Evolutionary conservation across 1,140 invertebrate species (phyloP).

Genomic region (Octopus sinensis): DNA sequence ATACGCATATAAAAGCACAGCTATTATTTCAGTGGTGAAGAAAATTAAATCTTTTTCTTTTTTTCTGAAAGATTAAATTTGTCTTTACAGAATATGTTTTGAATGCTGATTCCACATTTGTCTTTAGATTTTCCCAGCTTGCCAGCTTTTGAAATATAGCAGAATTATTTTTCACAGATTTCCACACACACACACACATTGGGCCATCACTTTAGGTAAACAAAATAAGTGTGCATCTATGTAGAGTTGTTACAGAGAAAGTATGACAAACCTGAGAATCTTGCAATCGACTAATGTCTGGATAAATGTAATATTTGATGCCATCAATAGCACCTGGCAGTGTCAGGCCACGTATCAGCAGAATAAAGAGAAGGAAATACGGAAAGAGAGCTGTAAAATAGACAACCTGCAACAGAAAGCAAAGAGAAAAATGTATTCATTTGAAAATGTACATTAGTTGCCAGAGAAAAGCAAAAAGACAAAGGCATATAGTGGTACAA

Average conservation of each 20-base stretch:
- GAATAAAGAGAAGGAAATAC: conserved; percentile 51
- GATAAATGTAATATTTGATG: conserved; percentile 57
- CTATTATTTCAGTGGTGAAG: too few species aligned
- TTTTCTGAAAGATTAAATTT: too few species aligned
- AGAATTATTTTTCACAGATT: too few species aligned
- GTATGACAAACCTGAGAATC: conserved; percentile 60
- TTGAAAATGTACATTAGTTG: neutral
- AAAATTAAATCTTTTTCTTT: too few species aligned
- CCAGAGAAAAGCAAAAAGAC: too few species aligned
- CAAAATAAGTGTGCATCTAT: neutral
- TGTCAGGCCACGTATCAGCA: conserved; percentile 55
- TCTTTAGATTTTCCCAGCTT: too few species aligned
- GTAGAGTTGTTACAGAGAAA: neutral
- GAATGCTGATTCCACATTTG: too few species aligned
- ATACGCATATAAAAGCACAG: too few species aligned
- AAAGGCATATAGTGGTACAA: too few species aligned
- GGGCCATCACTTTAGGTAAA: neutral
- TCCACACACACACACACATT: neutral
- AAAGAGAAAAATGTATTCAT: neutral
- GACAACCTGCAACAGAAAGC: conserved; percentile 44
- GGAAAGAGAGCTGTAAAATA: conserved; percentile 59
- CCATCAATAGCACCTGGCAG: conserved; percentile 68
- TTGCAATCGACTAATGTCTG: conserved; percentile 42
- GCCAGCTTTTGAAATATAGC: too few species aligned
- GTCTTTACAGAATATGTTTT: too few species aligned